phyloP scores from a whole-genome alignment of 2,888 invertebrate species.

The Microdon myrmicae region DNA sequence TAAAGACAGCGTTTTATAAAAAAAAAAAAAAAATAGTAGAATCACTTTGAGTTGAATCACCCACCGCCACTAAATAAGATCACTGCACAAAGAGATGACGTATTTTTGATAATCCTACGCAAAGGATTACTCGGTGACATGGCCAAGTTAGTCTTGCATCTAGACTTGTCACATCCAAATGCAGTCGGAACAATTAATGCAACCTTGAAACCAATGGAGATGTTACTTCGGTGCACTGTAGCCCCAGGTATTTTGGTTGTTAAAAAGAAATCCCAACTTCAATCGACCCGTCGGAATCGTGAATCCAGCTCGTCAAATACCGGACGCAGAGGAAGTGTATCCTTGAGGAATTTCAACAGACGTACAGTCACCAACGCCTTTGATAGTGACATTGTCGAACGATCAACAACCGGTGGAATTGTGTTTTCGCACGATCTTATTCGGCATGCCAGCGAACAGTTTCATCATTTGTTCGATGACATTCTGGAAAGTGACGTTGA shows the following conservation, averaged over 20 bases:
- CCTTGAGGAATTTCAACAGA: too few species aligned
- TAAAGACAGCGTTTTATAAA: too few species aligned
- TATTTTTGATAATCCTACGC: slow-evolving; percentile 77
- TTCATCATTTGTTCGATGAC: slow-evolving; percentile 35
- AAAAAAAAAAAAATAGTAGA: too few species aligned
- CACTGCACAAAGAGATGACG: slow-evolving; percentile 70
- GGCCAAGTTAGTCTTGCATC: slow-evolving; percentile 80
- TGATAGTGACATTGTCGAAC: slow-evolving; percentile 23
- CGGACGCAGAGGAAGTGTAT: neutral
- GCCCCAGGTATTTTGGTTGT: slow-evolving; percentile 70
- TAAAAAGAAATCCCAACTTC: slow-evolving; percentile 46
- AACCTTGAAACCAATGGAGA: slow-evolving; percentile 82
- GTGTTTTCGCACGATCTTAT: slow-evolving; percentile 29
- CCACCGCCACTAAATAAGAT: slow-evolving; percentile 74
- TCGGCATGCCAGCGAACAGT: slow-evolving; percentile 36
- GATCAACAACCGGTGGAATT: slow-evolving; percentile 18
- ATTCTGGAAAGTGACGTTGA: slow-evolving; percentile 36
- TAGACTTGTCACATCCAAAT: slow-evolving; percentile 83
- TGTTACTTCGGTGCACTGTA: slow-evolving; percentile 80
- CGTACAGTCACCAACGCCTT: slow-evolving; percentile 20
- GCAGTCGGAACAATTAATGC: slow-evolving; percentile 82
- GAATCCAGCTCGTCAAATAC: too few species aligned
- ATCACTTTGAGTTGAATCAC: too few species aligned
- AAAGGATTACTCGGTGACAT: slow-evolving; percentile 82
- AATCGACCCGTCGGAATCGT: slow-evolving; percentile 45